These are phyloP conservation scores for Acanthococcus lagerstroemiae DNA, from an alignment of 2,888 invertebrate genomes.

Conservation along the genomic window DNA sequence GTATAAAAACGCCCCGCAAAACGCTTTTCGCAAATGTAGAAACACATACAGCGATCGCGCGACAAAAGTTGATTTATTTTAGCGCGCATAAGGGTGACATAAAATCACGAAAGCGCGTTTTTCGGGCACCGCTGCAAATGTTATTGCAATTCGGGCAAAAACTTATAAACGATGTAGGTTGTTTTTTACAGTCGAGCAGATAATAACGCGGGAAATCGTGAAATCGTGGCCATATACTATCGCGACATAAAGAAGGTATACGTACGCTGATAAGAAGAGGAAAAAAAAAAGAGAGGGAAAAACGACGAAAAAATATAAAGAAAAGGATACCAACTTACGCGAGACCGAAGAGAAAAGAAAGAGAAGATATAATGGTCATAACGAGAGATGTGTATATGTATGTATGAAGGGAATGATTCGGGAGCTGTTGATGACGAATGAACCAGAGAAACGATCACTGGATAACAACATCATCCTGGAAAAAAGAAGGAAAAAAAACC, in stretches of 20 bases:
- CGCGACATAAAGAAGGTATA: background rate
- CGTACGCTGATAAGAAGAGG: background rate
- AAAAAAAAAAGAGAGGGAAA: background rate
- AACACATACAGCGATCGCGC: background rate
- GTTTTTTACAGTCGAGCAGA: background rate
- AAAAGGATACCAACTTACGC: background rate
- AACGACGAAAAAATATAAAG: background rate
- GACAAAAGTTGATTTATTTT: background rate
- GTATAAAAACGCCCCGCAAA: too few species aligned
- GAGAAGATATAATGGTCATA: background rate
- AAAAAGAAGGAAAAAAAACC: background rate
- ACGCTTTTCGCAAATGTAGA: background rate
- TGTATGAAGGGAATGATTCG: background rate
- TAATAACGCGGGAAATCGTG: slow-evolving; percentile 4
- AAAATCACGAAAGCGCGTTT: background rate
- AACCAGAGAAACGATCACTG: background rate
- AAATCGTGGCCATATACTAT: background rate
- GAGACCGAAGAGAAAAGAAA: background rate
- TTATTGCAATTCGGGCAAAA: background rate
- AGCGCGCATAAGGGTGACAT: slow-evolving; percentile 7
- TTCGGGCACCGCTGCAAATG: background rate
- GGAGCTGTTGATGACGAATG: slow-evolving; percentile 3
- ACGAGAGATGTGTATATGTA: background rate
- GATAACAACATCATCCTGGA: too few species aligned
- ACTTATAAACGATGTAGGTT: slow-evolving; percentile 1